A percentile compares a stretch with the other conserved stretches of the same genome.
Conservation (phyloP, 2,797 vertebrate species). For the Chelon auratus region DNA sequence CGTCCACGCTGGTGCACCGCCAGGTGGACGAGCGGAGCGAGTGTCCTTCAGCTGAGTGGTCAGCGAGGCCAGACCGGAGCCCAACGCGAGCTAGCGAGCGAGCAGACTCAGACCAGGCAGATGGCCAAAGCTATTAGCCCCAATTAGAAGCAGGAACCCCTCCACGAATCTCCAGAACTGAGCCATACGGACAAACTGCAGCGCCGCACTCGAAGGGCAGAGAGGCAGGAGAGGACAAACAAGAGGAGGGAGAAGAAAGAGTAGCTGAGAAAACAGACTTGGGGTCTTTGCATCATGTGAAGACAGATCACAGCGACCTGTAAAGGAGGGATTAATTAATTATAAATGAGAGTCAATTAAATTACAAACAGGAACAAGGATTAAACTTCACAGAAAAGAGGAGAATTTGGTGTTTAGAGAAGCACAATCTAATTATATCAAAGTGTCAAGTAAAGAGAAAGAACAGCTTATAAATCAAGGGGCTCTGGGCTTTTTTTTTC, state of each 20-base stretch:
- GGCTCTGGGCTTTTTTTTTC: constrained; percentile 18
- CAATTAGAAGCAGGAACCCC: constrained; percentile 64
- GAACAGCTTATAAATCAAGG: constrained; percentile 67
- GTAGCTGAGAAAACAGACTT: not conserved
- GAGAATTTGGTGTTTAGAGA: constrained; percentile 47
- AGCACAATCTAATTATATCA: constrained; percentile 60
- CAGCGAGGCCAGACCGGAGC: constrained; percentile 61
- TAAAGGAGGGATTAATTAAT: constrained; percentile 45
- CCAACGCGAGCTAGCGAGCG: constrained; percentile 32
- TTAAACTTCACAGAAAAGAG: constrained; percentile 34
- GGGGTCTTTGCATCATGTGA: not conserved
- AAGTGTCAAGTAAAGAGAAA: constrained; percentile 61
- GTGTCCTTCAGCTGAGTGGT: constrained; percentile 76
- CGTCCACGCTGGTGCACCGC: constrained; percentile 42
- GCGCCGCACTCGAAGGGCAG: constrained; percentile 23
- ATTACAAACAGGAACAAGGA: constrained; percentile 44
- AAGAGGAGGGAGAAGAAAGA: not conserved
- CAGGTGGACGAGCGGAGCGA: constrained; percentile 62
- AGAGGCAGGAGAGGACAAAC: constrained; percentile 36
- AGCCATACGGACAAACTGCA: constrained; percentile 55
- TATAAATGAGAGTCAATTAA: constrained; percentile 49
- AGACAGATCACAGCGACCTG: constrained; percentile 30
- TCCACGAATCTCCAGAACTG: constrained; percentile 54
- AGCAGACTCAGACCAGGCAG: constrained; percentile 62
- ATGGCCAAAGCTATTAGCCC: constrained; percentile 74